A percentile compares a stretch with the other conserved stretches of the same genome.
phyloP scores from a whole-genome alignment of 2,797 vertebrate genomes.

The Ficedula albicollis region DNA sequence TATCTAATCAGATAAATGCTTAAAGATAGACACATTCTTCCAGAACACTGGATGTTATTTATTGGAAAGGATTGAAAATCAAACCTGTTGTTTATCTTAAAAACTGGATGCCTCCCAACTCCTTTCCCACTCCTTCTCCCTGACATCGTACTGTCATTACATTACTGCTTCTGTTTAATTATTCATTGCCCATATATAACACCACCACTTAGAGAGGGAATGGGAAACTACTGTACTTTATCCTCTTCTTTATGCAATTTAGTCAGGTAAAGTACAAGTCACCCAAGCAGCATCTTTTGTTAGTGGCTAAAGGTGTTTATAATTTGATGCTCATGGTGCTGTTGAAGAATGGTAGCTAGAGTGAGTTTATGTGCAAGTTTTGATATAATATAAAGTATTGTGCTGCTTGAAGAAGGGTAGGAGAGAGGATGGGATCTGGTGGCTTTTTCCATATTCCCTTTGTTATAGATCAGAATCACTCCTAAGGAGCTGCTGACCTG shows the following conservation, averaged over 20 bases:
- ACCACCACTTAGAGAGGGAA: neutral
- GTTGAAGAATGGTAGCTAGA: neutral
- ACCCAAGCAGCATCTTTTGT: neutral
- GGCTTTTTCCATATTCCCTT: neutral
- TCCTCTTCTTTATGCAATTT: neutral
- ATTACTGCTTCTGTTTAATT: conserved; percentile 15
- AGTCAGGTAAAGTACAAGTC: neutral
- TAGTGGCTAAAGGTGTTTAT: neutral
- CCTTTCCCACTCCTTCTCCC: neutral
- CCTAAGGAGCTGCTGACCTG: neutral
- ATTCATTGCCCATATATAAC: neutral
- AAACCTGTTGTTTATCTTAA: conserved; percentile 4
- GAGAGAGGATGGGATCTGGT: neutral
- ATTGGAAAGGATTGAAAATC: neutral
- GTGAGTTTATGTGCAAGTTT: neutral
- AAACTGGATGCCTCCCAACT: neutral
- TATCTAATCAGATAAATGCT: neutral
- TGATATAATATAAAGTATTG: neutral
- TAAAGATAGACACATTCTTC: neutral
- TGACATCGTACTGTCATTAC: neutral
- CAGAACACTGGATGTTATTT: neutral
- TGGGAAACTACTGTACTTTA: neutral
- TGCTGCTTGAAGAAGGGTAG: neutral
- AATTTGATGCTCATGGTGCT: neutral
- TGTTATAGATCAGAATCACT: neutral